Conservation (phyloP, 2,113 vertebrate species). For the Regulus satrapa region DNA sequence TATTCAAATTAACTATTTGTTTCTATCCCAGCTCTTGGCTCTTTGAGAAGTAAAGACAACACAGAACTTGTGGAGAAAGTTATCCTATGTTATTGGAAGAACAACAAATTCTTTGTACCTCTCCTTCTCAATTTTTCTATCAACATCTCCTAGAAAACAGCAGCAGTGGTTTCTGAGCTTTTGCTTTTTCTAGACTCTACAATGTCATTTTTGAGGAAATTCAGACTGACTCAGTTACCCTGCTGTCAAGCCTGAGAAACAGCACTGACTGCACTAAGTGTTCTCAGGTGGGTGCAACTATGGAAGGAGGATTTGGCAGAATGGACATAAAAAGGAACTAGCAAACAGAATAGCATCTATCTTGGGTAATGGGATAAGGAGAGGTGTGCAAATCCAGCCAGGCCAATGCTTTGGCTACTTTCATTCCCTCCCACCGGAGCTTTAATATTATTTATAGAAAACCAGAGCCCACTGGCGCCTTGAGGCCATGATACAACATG, state of each 20-base stretch:
- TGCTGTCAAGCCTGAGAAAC: constrained; percentile 31
- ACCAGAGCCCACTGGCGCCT: background rate
- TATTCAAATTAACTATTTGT: background rate
- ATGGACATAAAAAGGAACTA: background rate
- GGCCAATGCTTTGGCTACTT: background rate
- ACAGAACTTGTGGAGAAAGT: background rate
- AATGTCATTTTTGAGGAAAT: constrained; percentile 23
- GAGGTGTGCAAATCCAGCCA: background rate
- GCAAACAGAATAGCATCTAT: background rate
- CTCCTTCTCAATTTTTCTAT: background rate
- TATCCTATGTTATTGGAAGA: background rate
- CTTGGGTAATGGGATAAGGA: background rate
- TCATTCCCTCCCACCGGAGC: background rate
- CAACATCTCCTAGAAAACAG: background rate
- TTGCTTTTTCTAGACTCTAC: background rate
- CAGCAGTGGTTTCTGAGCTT: background rate
- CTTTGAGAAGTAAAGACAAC: background rate
- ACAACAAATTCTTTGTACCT: background rate
- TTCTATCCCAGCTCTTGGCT: background rate
- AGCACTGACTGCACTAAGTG: background rate
- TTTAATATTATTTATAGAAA: background rate
- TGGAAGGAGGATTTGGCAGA: background rate
- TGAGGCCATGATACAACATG: background rate
- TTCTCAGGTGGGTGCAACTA: background rate
- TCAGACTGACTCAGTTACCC: background rate